A percentile compares a stretch with the other conserved stretches of the same genome.
These are phyloP conservation scores for Didymodactylos carnosus DNA, from an alignment of 2,888 invertebrate genomes.

Conservation along the genomic window DNA sequence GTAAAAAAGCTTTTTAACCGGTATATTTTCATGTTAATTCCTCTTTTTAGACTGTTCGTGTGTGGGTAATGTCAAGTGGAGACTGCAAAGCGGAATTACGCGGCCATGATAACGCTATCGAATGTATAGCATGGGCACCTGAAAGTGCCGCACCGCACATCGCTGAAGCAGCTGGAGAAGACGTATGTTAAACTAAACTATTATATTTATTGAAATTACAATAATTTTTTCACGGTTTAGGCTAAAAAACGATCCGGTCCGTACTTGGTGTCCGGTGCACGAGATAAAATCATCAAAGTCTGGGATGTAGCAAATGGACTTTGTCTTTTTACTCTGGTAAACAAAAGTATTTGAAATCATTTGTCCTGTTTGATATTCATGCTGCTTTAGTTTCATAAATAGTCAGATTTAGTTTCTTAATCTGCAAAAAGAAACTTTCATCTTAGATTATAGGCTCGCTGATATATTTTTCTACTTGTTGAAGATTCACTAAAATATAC, in stretches of 20 bases:
- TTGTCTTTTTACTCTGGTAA: constrained; percentile 61
- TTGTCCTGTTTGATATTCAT: too few relatives aligned
- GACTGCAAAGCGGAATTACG: constrained; percentile 87
- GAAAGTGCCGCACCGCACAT: constrained; percentile 55
- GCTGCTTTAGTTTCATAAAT: too few relatives aligned
- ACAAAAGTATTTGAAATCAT: too few relatives aligned
- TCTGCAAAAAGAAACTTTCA: too few relatives aligned
- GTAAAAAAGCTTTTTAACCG: neutral
- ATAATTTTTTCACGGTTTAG: neutral
- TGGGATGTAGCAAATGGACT: constrained; percentile 89
- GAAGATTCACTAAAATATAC: too few relatives aligned
- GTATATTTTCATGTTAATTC: neutral
- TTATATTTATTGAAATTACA: too few relatives aligned
- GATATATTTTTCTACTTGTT: too few relatives aligned
- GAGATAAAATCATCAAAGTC: constrained; percentile 63
- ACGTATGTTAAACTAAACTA: too few relatives aligned
- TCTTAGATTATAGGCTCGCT: too few relatives aligned
- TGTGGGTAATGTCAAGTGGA: constrained; percentile 50
- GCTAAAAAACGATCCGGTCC: constrained; percentile 48
- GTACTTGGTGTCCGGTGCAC: constrained; percentile 81
- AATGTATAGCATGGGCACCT: constrained; percentile 92
- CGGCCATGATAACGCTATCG: constrained; percentile 94
- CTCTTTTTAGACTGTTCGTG: constrained; percentile 51
- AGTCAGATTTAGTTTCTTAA: too few relatives aligned
- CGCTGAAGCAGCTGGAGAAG: constrained; percentile 24